Evolutionary conservation across 2,888 invertebrate species (phyloP).

Genomic region (Mimas tiliae): DNA sequence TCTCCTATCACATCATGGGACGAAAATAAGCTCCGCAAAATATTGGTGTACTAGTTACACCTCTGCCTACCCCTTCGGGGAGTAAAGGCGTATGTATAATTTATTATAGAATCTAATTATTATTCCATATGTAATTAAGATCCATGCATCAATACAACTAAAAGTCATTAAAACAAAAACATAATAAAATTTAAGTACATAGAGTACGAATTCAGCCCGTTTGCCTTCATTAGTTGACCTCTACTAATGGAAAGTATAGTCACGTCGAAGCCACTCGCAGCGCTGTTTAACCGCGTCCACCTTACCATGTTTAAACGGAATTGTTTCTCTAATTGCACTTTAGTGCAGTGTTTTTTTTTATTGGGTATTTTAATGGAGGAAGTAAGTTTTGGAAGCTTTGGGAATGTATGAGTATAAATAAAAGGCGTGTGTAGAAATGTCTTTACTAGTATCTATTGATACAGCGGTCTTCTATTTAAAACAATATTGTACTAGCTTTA

Average conservation of each 20-base stretch:
- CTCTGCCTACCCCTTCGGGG: no score
- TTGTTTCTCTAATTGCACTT: constrained; percentile 23
- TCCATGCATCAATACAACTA: no score
- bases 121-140: no score
- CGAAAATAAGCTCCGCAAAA: no score
- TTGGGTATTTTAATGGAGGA: neutral
- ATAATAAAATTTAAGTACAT: constrained; percentile 22
- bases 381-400: neutral
- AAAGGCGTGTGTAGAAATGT: neutral
- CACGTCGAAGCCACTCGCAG: constrained; percentile 48
- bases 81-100: no score
- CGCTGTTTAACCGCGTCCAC: neutral
- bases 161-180: neutral
- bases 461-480: no score
- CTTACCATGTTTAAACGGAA: constrained; percentile 2
- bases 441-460: neutral
- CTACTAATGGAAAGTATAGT: constrained; percentile 72
- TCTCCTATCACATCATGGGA: no score
- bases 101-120: no score
- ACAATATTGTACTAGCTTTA: no score
- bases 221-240: constrained; percentile 77
- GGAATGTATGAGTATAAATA: neutral
- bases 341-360: constrained; percentile 1
- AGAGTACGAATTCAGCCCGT: constrained; percentile 51
- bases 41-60: no score